A percentile compares a stretch with the other conserved stretches of the same genome.
Conservation (phyloP, 2,113 vertebrate genomes). For the sheep (Ovis aries) region ARS-UI_Ramb_v3.0 NC_056057.1:95832501-95833000, state of each 20-base stretch:
- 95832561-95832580: background rate
- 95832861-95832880: background rate
- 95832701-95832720: background rate
- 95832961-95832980: background rate
- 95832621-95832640: slow-evolving; percentile 19
- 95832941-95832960: slow-evolving; percentile 7
- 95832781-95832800: slow-evolving; percentile 15
- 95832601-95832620: background rate
- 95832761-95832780: background rate
- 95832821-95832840: background rate
- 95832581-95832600: slow-evolving; percentile 36
- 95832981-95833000: background rate
- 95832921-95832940: slow-evolving; percentile 1
- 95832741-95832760: slow-evolving; percentile 1
- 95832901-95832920: background rate
- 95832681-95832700: background rate
- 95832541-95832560: background rate
- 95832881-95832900: background rate
- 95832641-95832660: slow-evolving; percentile 13
- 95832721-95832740: background rate
- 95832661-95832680: slow-evolving; percentile 27
- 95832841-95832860: slow-evolving; percentile 6
- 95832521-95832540: background rate
- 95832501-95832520: background rate
- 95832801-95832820: background rate